These are phyloP conservation scores for Melanerpes aurifrons DNA, from an alignment of 2,113 vertebrate species.

Conservation along the genomic window DNA sequence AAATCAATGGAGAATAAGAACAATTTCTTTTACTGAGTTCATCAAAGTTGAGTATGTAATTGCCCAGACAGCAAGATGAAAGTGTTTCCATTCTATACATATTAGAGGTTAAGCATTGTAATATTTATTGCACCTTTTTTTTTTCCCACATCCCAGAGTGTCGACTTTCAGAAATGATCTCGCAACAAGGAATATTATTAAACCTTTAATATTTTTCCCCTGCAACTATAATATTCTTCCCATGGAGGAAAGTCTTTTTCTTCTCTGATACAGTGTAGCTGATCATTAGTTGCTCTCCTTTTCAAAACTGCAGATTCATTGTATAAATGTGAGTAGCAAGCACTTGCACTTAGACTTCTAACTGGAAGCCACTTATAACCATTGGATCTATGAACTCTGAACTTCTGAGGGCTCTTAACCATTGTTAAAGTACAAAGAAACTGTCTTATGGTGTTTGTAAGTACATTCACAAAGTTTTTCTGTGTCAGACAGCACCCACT, in stretches of 20 bases:
- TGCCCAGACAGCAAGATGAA: background rate
- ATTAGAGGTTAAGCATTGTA: background rate
- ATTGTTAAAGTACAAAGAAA: background rate
- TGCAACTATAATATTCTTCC: slow-evolving; percentile 1
- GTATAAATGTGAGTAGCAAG: background rate
- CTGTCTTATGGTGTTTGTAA: background rate
- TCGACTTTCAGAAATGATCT: background rate
- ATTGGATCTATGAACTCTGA: background rate
- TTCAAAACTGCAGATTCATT: slow-evolving; percentile 12
- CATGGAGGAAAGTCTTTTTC: slow-evolving; percentile 4
- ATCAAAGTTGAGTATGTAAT: background rate
- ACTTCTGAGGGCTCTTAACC: background rate
- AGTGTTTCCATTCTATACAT: background rate
- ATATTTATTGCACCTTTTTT: background rate
- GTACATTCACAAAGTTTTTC: background rate
- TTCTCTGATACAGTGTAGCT: background rate
- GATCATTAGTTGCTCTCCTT: slow-evolving; percentile 29
- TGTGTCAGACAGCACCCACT: background rate
- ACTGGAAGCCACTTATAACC: background rate
- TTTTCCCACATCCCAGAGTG: background rate
- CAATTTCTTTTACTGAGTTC: background rate
- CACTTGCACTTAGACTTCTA: slow-evolving; percentile 6
- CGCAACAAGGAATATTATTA: slow-evolving; percentile 12
- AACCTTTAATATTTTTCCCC: background rate
- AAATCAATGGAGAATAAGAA: background rate